phyloP scores from a whole-genome alignment of 1,140 invertebrate species.

The Aphelenchoides besseyi region DNA sequence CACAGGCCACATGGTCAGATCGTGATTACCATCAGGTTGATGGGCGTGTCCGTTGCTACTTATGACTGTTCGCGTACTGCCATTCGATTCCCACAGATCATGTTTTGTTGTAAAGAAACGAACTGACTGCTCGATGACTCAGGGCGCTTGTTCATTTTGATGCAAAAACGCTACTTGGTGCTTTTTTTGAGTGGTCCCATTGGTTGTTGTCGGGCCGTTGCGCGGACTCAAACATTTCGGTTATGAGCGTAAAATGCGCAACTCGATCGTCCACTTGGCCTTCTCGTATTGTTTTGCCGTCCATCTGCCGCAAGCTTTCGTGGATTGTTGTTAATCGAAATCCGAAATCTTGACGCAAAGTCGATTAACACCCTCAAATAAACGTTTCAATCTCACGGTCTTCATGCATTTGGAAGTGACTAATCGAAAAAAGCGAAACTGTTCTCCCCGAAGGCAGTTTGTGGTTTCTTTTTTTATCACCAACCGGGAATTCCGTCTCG shows the following conservation, averaged over 20 bases:
- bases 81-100: not conserved
- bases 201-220: not conserved
- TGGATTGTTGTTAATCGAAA: too few species aligned
- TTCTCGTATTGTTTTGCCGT: not conserved
- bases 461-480: constrained; percentile 6
- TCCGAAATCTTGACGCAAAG: too few species aligned
- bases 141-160: not conserved
- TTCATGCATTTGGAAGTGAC: not conserved
- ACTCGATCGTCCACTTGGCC: not conserved
- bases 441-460: not conserved
- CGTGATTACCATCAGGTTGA: not conserved
- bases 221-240: too few species aligned
- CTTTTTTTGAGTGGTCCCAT: not conserved
- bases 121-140: not conserved
- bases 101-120: not conserved
- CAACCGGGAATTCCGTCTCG: not conserved
- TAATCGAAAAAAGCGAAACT: not conserved
- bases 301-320: not conserved
- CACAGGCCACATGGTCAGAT: not conserved
- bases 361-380: not conserved
- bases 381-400: not conserved
- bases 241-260: not conserved
- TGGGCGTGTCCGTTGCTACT: not conserved
- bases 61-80: not conserved
- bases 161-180: not conserved